Base-by-base conservation (phyloP, 2,113 vertebrate genomes). In the Grallaria varia region DNA sequence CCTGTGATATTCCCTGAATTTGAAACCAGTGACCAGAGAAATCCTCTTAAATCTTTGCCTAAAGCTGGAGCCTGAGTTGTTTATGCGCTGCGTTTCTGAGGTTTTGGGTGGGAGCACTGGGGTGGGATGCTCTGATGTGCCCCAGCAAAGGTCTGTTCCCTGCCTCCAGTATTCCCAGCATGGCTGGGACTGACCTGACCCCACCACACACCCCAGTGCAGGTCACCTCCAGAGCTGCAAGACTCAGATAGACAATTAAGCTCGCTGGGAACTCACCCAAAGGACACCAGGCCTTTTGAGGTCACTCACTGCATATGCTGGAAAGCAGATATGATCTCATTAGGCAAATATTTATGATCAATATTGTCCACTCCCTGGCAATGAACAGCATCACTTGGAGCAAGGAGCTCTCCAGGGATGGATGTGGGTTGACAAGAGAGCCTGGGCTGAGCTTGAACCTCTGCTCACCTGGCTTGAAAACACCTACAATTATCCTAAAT, bases 271-370 rank as follows among this genome's bases (percentile, higher is more conserved):
- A 84, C 89, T 95, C 71, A 84, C 89, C 71, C 84, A 71, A 80
- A 97, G 89, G 86, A 87, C 73, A 64, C 50, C 19, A 20, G 80
- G 63, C 71, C 63, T 93, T 85, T 33, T 42, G 82, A 94, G 78
- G 93, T 94, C 93, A 80, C 50, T 52, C 82, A 21, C 22, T 79
- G 84, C 78, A 79, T 75, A 80, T 31, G 73, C 72, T 84, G 89
- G 64, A 69, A 89, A 94, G 91, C 64, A 88, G 79, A 90, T 86
- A 86, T 88, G 42, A 88, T 85, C 83, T 97, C 91, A 91, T 94
- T 85, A 90, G 87, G 92, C 71, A 96, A 94, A 91, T 93, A 92
- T 86, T 94, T 92, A 59, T 90, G 95, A 96, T 94, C 92, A 90
- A 90, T 96, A 84, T 81, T 44, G 88, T 84, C 82, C 92, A 84